A percentile compares a stretch with the other conserved stretches of the same genome.
Evolutionary conservation across 2,113 vertebrate genomes (phyloP).

Genomic region (Hystrix brachyura): DNA sequence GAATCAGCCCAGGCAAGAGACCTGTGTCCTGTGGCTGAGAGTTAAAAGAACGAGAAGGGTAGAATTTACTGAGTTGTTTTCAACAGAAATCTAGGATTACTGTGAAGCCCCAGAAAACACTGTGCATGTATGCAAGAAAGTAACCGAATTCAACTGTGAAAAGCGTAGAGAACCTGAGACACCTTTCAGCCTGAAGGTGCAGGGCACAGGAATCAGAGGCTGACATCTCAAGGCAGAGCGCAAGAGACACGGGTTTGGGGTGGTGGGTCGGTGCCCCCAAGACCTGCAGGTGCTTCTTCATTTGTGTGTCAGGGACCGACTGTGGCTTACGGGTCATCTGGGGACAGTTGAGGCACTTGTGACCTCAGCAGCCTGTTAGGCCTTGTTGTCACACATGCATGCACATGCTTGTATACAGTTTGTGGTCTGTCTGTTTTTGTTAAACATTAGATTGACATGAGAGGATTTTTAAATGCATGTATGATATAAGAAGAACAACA

Average conservation of each 20-base stretch:
- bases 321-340: not conserved
- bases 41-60: constrained; percentile 25
- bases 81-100: not conserved
- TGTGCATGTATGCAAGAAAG: not conserved
- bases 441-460: not conserved
- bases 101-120: not conserved
- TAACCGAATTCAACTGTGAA: not conserved
- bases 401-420: not conserved
- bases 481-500: not conserved
- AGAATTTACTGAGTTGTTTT: not conserved
- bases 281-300: not conserved
- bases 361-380: not conserved
- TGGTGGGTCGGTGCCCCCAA: not conserved
- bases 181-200: not conserved
- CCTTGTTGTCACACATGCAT: not conserved
- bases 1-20: not conserved
- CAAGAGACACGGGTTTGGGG: not conserved
- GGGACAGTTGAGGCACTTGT: not conserved
- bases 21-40: not conserved
- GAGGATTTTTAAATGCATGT: not conserved
- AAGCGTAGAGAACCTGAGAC: not conserved
- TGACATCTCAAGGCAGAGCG: not conserved
- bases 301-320: not conserved
- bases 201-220: not conserved
- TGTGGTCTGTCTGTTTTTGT: not conserved